Evolutionary conservation across 2,113 vertebrate species (phyloP), one percentile per base, ranked within the genome.

Genomic region (Nettapus auritus): DNA sequence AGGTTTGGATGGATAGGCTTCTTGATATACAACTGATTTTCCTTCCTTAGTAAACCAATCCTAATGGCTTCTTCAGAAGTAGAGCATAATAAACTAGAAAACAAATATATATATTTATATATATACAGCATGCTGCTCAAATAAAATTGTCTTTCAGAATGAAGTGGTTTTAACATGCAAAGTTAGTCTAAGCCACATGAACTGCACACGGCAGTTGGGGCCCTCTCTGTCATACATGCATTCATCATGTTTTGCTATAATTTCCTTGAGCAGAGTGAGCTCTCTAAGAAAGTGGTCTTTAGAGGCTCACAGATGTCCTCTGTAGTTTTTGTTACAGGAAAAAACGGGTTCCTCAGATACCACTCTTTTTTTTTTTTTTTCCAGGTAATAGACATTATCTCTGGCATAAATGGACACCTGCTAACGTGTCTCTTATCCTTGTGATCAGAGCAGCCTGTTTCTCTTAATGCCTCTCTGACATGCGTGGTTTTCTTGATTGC

Each of bases 151-250:
- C 9, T 53, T 89, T 82, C 73, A 67, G 67, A 33, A 38, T 31
- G 13, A 63, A 60, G 42, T 48, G 44, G 13, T 36, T 29, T 82
- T 74, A 21, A 16, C 70, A 62, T 20, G 4, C 36, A 15, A 40
- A 42, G 50, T 40, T 46, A 71, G 12, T 67, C 15, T 56, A 9
- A 34, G 33, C 67, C 33, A 3, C 12, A 29, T 55, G 31, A 64
- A 11, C 34, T 34, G 11, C 46, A 22, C 8, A 17, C 5, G 19
- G 29, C 57, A 57, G n/a, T 66, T 38, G 21, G 28, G 31, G 46
- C 40, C n/a, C n/a, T 31, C 0, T 18, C 7, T 55, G 9, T 40
- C 70, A 1, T 55, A 18, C 3, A 1, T 63, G 11, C 11, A 9
- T 67, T 36, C 6, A 29, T 77, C 55, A 18, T 4, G 7, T 50